Percentiles rank a stretch among this genome's conserved stretches.
Evolutionary conservation across 2,797 vertebrate genomes (phyloP).

Genomic region (Anguilla anguilla): DNA sequence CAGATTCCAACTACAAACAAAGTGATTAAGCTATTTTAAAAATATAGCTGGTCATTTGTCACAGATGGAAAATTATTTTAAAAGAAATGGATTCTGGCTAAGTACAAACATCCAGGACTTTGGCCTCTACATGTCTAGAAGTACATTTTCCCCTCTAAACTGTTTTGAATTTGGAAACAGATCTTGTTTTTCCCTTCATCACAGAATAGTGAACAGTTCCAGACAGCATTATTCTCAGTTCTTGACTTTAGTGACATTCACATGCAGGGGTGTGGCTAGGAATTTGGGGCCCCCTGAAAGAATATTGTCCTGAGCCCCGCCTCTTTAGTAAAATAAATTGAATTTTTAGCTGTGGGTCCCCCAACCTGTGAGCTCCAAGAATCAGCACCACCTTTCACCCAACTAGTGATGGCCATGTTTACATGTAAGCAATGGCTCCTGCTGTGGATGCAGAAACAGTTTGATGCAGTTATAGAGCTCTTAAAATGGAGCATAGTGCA

Average conservation of each 20-base stretch:
- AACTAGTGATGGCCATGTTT: no score
- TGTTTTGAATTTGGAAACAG: neutral
- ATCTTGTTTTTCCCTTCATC: neutral
- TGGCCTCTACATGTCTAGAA: neutral
- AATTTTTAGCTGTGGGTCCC: no score
- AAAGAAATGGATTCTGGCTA: neutral
- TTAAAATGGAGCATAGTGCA: neutral
- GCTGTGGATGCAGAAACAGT: neutral
- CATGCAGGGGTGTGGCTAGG: neutral
- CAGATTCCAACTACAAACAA: neutral
- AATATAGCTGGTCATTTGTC: no score
- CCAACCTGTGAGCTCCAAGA: no score
- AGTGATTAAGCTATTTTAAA: neutral
- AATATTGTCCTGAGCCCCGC: no score
- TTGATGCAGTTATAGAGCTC: neutral
- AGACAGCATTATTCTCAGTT: neutral
- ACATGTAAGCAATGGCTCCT: neutral
- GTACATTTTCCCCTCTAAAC: neutral
- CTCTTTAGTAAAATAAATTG: no score
- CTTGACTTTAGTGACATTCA: neutral
- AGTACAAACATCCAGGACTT: neutral
- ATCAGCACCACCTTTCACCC: no score
- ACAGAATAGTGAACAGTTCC: neutral
- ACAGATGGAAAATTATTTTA: neutral
- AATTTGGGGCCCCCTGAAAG: no score